Evolutionary conservation across 30 jellyfish, hydroid and myxozoan species (phyloP).

Genomic region (Cassiopea xamachana): DNA sequence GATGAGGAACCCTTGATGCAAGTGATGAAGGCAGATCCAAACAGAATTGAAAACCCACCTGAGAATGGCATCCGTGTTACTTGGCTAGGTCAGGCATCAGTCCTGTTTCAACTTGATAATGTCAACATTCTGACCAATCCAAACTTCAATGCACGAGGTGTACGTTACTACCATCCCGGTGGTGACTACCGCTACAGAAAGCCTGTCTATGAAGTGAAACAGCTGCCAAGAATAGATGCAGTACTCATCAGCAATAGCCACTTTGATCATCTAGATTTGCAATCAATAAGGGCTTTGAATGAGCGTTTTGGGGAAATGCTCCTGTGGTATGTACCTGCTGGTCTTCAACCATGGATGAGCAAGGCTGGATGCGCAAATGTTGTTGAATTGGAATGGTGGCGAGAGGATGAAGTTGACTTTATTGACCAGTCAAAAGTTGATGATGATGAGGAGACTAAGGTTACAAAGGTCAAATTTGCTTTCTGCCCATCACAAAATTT

Average conservation of each 20-base stretch:
- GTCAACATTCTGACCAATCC: slow-evolving; percentile 94
- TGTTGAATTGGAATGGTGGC: slow-evolving; percentile 99
- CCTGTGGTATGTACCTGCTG: slow-evolving; percentile 97
- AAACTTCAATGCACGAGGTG: slow-evolving; percentile 88
- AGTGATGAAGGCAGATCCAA: slow-evolving; percentile 86
- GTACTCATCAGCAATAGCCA: slow-evolving; percentile 93
- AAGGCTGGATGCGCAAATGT: slow-evolving; percentile 94
- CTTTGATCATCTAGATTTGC: slow-evolving; percentile 89
- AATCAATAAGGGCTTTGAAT: slow-evolving; percentile 87
- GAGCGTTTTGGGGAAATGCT: slow-evolving; percentile 94
- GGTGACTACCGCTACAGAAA: slow-evolving; percentile 86
- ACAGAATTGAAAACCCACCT: slow-evolving; percentile 97
- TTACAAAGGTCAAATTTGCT: slow-evolving; percentile 87
- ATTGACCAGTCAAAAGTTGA: slow-evolving; percentile 95
- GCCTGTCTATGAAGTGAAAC: slow-evolving; percentile 88
- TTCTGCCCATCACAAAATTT: slow-evolving; percentile 94
- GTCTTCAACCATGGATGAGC: slow-evolving; percentile 91
- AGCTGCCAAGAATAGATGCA: slow-evolving; percentile 93
- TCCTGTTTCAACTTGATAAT: slow-evolving; percentile 88
- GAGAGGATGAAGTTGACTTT: slow-evolving; percentile 96
- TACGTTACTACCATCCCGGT: slow-evolving; percentile 93
- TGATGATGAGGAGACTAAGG: slow-evolving; percentile 88
- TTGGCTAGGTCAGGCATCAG: slow-evolving; percentile 97
- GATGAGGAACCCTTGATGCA: slow-evolving; percentile 97
- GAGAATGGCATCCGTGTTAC: slow-evolving; percentile 96